Percentiles rank a stretch among this genome's conserved stretches.
Conservation (phyloP, 2,797 vertebrate species). For the Toxotes lorentzi region DNA sequence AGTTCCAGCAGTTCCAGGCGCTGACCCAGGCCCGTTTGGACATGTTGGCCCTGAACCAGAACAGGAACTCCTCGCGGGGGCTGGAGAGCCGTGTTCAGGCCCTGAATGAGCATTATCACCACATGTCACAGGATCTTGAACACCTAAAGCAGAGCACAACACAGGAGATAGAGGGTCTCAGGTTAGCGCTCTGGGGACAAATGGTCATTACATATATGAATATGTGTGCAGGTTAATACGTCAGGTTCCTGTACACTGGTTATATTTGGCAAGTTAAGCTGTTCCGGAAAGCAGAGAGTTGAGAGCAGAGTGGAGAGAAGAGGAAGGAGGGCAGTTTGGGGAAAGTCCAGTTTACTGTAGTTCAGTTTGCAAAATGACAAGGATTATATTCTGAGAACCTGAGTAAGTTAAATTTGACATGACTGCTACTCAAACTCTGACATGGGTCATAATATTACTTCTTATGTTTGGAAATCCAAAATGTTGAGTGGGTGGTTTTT, state of each 20-base stretch:
- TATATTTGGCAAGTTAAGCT: background rate
- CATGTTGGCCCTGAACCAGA: constrained; percentile 77
- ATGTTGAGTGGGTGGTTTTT: background rate
- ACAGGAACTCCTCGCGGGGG: constrained; percentile 82
- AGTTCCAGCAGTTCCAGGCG: constrained; percentile 87
- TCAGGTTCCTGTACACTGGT: background rate
- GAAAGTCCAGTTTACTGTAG: background rate
- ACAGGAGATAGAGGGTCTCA: constrained; percentile 75
- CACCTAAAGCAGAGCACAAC: constrained; percentile 62
- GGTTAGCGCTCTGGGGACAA: constrained; percentile 28
- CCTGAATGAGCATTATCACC: constrained; percentile 73
- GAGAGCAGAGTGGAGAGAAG: background rate
- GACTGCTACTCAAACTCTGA: background rate
- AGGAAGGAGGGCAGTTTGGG: too few relatives aligned
- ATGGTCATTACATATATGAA: background rate
- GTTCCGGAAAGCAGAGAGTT: background rate
- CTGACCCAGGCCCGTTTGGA: constrained; percentile 82
- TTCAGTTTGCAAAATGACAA: constrained; percentile 1
- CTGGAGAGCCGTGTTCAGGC: constrained; percentile 74
- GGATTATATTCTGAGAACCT: background rate
- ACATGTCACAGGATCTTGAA: constrained; percentile 55
- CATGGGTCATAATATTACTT: background rate
- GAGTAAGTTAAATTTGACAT: background rate
- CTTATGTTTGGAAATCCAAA: background rate
- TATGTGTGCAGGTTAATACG: background rate